Evolutionary conservation across 2,797 vertebrate genomes (phyloP).

Genomic region (Smutsia gigantea): DNA sequence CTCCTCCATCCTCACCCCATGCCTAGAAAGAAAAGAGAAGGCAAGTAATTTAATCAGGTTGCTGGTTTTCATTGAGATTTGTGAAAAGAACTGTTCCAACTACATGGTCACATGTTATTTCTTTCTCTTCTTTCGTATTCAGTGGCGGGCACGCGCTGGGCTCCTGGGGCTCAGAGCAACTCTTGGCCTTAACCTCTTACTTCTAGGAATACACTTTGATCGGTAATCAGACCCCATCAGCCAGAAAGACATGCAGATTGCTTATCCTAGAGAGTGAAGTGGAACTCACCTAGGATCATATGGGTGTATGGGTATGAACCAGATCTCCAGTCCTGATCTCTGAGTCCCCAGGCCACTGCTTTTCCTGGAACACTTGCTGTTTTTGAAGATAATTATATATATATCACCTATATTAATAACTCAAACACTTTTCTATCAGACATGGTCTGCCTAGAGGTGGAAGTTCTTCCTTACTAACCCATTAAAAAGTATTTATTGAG

Average conservation of each 20-base stretch:
- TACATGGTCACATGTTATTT: neutral
- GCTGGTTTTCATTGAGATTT: constrained; percentile 72
- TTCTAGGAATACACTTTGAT: neutral
- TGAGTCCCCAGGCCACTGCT: neutral
- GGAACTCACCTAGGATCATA: neutral
- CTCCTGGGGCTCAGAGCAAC: neutral
- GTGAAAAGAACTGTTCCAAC: constrained; percentile 53
- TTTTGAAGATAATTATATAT: neutral
- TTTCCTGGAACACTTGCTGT: neutral
- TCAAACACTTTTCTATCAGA: neutral
- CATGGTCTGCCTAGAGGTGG: neutral
- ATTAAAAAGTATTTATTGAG: neutral
- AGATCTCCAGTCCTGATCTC: neutral
- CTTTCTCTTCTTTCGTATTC: neutral
- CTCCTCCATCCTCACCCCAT: neutral
- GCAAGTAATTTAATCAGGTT: constrained; percentile 68
- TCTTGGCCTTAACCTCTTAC: neutral
- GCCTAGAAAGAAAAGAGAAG: constrained; percentile 59
- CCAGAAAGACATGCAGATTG: neutral
- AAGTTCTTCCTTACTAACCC: neutral
- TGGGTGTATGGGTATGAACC: neutral
- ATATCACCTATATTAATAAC: neutral
- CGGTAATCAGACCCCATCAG: neutral
- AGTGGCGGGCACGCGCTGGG: neutral
- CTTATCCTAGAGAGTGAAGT: neutral